These are phyloP conservation scores for Somateria mollissima DNA, from an alignment of 2,797 vertebrate genomes.

Conservation along the genomic window DNA sequence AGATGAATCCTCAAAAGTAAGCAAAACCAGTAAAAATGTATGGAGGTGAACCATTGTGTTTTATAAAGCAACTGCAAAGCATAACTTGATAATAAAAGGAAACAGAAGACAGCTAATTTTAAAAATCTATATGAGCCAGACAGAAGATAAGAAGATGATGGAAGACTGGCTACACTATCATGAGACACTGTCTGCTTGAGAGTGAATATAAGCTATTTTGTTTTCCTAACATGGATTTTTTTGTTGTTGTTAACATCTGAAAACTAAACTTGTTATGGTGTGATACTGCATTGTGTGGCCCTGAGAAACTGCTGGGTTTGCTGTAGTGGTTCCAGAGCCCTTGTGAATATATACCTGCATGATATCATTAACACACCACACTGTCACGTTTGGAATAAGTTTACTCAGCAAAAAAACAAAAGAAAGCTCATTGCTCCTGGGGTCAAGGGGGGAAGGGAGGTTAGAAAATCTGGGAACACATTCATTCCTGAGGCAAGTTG, in stretches of 20 bases:
- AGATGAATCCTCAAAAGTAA: not conserved
- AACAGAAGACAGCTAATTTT: not conserved
- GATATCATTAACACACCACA: not conserved
- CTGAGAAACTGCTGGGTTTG: not conserved
- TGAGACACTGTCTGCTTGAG: not conserved
- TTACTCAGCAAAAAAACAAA: not conserved
- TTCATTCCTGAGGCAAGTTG: not conserved
- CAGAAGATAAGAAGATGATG: not conserved
- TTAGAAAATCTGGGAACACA: not conserved
- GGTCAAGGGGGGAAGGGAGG: too few species aligned
- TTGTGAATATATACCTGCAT: not conserved
- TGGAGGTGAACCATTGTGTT: not conserved
- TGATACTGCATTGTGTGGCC: not conserved
- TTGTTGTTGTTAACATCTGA: not conserved
- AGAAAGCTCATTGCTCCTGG: not conserved
- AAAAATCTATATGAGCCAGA: not conserved
- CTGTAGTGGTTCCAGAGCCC: not conserved
- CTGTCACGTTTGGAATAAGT: not conserved
- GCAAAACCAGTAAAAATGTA: not conserved
- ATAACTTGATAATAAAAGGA: not conserved
- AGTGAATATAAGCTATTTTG: not conserved
- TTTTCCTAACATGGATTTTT: not conserved
- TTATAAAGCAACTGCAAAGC: not conserved
- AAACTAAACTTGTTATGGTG: not conserved
- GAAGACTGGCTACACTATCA: not conserved